Evolutionary conservation across 2,888 invertebrate genomes (phyloP), one percentile per base, ranked within the genome.

Genomic region (Amblyteles armatorius): DNA sequence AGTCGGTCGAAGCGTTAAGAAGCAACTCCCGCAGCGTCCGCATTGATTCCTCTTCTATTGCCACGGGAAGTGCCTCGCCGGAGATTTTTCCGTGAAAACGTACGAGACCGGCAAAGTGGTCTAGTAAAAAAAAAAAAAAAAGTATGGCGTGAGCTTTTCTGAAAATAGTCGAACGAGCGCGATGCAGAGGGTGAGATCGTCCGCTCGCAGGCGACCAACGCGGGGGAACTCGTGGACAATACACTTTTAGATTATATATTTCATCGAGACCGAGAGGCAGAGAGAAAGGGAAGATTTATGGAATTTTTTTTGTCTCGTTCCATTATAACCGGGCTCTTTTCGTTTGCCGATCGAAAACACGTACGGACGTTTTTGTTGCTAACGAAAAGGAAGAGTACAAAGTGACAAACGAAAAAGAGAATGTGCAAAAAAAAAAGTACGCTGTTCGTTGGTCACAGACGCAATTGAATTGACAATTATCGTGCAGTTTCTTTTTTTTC

Each of bases 41-140:
- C 80, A 78, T 83, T 83, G 83, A 83, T 84, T 84, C 82, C 36
- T 52, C 52, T 50, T 79, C 71, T 65, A 74, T 78, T 78, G 81
- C 69, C 16, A 68, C 52, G 48, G 11, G 52, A 65, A 76, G 67
- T 36, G 67, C 33, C 33, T 33, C 6, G 67, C 33, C 74, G 77
- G 84, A 82, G 82, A 86, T 86, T 84, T 79, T 79, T 84, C 82
- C 72, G 57, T 77, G 76, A 76, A 79, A 86, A 83, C 79, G 78
- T 77, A 72, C 72, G 13, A 73, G 77, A 50, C 13, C 57, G 73
- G 11, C 26, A 65, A 65, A 78, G 50, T 65, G 44, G 48, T 63
- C 33, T 65, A 0, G 71, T 13, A 50, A 6, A 7, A 2, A 13
- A 19, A 19, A 19, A 13, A 33, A 4, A 11, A 13, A 11, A 52